Percentiles rank a stretch among this genome's conserved stretches.
phyloP scores from a whole-genome alignment of 2,113 vertebrate genomes.

The Malurus cyaneus region DNA sequence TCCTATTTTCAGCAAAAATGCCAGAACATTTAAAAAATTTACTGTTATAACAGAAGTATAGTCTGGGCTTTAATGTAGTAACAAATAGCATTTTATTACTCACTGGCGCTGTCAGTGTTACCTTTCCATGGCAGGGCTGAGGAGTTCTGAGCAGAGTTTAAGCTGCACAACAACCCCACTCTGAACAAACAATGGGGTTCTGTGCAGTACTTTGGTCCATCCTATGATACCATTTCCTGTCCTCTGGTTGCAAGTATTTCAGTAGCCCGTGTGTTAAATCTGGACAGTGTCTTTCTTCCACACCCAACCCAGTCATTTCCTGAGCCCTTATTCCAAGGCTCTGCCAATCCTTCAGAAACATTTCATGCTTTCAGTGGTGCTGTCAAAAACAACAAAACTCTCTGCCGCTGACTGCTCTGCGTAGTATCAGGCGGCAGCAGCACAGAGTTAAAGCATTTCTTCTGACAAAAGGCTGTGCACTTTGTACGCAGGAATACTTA shows the following conservation, averaged over 20 bases:
- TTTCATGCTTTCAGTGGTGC: constrained; percentile 47
- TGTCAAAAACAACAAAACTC: constrained; percentile 38
- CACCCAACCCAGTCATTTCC: constrained; percentile 73
- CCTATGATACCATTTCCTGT: constrained; percentile 40
- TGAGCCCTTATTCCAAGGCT: constrained; percentile 49
- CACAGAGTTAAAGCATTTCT: background rate
- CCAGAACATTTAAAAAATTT: background rate
- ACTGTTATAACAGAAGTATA: background rate
- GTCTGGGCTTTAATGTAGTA: background rate
- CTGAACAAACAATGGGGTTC: background rate
- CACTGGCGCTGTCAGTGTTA: background rate
- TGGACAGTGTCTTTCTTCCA: constrained; percentile 56
- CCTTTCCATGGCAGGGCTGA: background rate
- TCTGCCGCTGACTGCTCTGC: background rate
- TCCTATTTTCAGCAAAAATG: background rate
- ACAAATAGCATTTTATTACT: background rate
- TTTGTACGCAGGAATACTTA: too few relatives aligned
- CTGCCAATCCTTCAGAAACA: constrained; percentile 50
- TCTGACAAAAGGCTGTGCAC: constrained; percentile 15
- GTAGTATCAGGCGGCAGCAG: background rate
- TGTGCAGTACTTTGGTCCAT: background rate
- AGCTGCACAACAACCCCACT: background rate
- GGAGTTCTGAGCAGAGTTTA: background rate
- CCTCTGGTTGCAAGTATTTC: constrained; percentile 39
- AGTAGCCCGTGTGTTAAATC: constrained; percentile 58